phyloP scores from a whole-genome alignment of 2,113 vertebrate genomes.

The Malurus alboscapulatus region DNA sequence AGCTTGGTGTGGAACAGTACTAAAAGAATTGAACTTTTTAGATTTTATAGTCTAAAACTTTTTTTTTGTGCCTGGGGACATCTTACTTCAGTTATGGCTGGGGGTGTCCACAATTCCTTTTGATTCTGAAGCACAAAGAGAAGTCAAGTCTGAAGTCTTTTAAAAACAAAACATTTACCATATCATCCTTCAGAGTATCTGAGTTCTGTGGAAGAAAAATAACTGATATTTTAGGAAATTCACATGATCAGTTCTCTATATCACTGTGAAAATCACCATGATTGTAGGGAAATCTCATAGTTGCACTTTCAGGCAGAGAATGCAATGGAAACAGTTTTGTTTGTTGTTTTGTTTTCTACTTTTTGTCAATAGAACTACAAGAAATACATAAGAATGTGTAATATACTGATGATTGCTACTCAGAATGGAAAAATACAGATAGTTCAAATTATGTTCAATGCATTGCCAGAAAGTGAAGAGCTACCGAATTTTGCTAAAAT shows the following conservation, averaged over 20 bases:
- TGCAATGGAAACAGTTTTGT: background rate
- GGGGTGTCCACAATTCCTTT: background rate
- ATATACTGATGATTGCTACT: background rate
- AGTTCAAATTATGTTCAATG: background rate
- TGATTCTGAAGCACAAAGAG: background rate
- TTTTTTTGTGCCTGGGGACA: background rate
- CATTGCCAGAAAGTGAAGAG: background rate
- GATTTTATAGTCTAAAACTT: background rate
- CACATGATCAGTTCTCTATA: background rate
- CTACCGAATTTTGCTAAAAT: background rate
- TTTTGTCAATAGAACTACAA: background rate
- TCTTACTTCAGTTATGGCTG: background rate
- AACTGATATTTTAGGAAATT: background rate
- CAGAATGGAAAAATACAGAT: background rate
- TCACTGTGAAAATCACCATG: background rate
- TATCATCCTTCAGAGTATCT: background rate
- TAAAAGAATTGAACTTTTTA: background rate
- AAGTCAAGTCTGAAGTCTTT: background rate
- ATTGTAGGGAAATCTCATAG: background rate
- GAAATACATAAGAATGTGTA: background rate
- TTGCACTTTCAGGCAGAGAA: background rate
- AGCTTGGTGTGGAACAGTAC: background rate
- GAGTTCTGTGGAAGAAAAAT: background rate
- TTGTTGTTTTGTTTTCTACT: background rate
- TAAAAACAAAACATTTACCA: background rate